Evolutionary conservation across 2,888 invertebrate genomes (phyloP).

Genomic region (Cheilosia soror): DNA sequence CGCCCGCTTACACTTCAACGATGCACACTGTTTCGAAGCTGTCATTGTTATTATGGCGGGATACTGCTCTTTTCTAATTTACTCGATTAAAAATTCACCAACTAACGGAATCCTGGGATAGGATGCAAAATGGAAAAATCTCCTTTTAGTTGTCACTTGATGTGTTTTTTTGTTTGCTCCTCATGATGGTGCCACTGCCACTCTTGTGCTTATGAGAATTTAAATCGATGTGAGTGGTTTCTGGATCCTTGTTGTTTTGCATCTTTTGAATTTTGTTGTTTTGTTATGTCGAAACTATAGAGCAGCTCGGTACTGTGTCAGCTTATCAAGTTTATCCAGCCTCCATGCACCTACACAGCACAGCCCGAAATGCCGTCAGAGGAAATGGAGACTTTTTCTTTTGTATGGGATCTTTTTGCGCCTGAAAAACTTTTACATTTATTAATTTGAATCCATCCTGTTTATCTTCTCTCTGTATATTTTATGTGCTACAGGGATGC

Average conservation of each 20-base stretch:
- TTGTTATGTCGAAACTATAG: slow-evolving; percentile 30
- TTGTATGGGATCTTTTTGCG: slow-evolving; percentile 13
- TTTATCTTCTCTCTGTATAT: slow-evolving; percentile 26
- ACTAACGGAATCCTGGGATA: slow-evolving; percentile 43
- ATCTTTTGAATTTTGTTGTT: slow-evolving; percentile 19
- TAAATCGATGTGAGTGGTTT: slow-evolving; percentile 22
- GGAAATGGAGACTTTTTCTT: slow-evolving; percentile 25
- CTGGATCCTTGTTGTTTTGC: slow-evolving; percentile 25
- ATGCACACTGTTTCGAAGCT: slow-evolving; percentile 26
- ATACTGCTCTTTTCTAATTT: slow-evolving; percentile 51
- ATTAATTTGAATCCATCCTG: slow-evolving; percentile 46
- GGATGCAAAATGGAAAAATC: neutral
- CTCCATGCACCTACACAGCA: neutral
- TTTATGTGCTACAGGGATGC: neutral
- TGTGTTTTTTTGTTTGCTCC: neutral
- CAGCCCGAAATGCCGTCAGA: neutral
- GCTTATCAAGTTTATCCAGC: slow-evolving; percentile 39
- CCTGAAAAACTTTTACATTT: slow-evolving; percentile 34
- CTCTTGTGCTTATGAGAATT: slow-evolving; percentile 14
- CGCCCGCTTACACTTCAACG: slow-evolving; percentile 35
- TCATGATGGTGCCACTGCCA: neutral
- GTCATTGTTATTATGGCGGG: slow-evolving; percentile 38
- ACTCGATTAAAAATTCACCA: slow-evolving; percentile 58
- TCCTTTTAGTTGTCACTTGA: slow-evolving; percentile 4
- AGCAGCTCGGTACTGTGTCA: slow-evolving; percentile 21